Base-by-base conservation (phyloP, 2,888 invertebrate species). In the Disparrhopalites patrizii region DNA sequence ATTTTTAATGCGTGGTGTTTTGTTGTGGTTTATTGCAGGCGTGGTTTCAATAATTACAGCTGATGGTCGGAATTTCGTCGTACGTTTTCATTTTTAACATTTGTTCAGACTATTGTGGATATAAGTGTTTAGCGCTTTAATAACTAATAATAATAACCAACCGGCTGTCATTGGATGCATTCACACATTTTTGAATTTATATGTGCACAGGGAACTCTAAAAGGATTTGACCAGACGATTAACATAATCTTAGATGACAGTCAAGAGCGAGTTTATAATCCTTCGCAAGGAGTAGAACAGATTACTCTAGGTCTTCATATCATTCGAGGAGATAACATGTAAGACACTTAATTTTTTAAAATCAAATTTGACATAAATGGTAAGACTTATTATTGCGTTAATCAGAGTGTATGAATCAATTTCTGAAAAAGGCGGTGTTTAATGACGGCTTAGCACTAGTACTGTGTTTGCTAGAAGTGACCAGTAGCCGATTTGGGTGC, bases 141-240 rank as follows among this genome's bases (percentile, higher is more conserved):
- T n/a, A n/a, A n/a, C n/a, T n/a, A n/a, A n/a, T n/a, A n/a, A n/a
- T n/a, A n/a, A n/a, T n/a, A n/a, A n/a, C n/a, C n/a, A n/a, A n/a
- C n/a, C n/a, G n/a, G n/a, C n/a, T n/a, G n/a, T n/a, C 10, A 54
- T 23, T 10, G 8, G 36, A 36, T 10, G 36, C 13, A 36, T 18
- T n/a, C 13, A 5, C 18, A 18, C 7, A 47, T 7, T n/a, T 54
- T 28, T 28, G 4, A n/a, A 30, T 30, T 54, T 7, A 30, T 30
- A 54, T 30, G 7, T 23, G 28, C 55, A 23, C 55, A 89, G 89
- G 99, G 99, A 52, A 93, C 94, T 0, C 80, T 99, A 70, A 97
- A 97, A 80, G 99, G 99, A 31, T 99, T 96, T 81, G 99, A 99
- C 81, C 99, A 99, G 81, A 94, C 97, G n/a, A 94, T 98, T 73